These are phyloP conservation scores for Oreochromis tanganicae DNA, from an alignment of 2,113 vertebrate genomes.

Conservation along the genomic window DNA sequence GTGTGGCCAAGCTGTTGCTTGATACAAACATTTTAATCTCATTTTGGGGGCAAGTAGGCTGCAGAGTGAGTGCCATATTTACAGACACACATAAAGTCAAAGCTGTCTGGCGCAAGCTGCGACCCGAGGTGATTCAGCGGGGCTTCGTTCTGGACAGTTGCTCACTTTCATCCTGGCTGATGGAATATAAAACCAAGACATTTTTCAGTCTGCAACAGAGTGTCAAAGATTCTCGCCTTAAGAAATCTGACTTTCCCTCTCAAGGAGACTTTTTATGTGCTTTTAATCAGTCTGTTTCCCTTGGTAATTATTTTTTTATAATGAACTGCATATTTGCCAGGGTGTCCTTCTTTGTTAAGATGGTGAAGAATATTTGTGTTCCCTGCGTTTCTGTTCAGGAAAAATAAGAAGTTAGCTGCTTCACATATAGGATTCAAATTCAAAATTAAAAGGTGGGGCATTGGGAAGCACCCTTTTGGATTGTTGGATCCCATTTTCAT, in stretches of 20 bases:
- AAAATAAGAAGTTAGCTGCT: neutral
- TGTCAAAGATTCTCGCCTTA: constrained; percentile 29
- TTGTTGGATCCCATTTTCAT: neutral
- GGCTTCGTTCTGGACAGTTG: constrained; percentile 40
- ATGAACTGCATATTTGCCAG: neutral
- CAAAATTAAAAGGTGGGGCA: neutral
- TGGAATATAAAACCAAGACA: constrained; percentile 48
- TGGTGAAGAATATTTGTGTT: neutral
- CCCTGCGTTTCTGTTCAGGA: neutral
- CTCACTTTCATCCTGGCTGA: constrained; percentile 43
- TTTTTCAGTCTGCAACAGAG: constrained; percentile 35
- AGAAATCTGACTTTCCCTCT: neutral
- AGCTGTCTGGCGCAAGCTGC: constrained; percentile 14
- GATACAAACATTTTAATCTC: neutral
- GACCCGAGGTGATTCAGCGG: constrained; percentile 18
- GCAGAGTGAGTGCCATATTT: constrained; percentile 22
- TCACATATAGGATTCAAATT: neutral
- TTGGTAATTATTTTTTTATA: neutral
- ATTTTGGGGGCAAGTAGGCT: neutral
- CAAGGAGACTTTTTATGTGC: neutral
- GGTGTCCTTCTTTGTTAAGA: neutral
- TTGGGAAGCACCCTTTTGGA: neutral
- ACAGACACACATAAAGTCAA: constrained; percentile 34
- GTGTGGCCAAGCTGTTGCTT: neutral
- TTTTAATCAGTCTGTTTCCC: neutral